Evolutionary conservation across 2,113 vertebrate genomes (phyloP).

Genomic region (Sminthopsis crassicaudata): DNA sequence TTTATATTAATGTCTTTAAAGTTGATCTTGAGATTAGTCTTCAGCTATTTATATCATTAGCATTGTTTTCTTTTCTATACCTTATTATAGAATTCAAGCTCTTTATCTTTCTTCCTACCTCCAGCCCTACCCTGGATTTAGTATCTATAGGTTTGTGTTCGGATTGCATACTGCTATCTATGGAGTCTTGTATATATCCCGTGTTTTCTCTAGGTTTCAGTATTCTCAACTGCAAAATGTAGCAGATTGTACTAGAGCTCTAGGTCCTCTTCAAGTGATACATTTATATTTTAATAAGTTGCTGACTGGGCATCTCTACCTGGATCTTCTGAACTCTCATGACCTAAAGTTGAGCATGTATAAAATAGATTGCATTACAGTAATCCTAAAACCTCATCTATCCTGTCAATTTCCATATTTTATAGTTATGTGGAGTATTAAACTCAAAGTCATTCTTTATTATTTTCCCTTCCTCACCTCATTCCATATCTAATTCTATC

Average conservation of each 20-base stretch:
- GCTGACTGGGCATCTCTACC: background rate
- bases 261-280: background rate
- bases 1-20: background rate
- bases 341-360: background rate
- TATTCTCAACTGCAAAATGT: background rate
- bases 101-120: background rate
- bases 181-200: background rate
- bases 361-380: background rate
- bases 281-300: background rate
- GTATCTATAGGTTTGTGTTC: background rate
- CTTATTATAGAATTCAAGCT: background rate
- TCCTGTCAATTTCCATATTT: background rate
- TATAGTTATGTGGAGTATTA: background rate
- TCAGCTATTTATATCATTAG: background rate
- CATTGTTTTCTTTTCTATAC: background rate
- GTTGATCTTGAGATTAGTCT: background rate
- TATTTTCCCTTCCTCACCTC: too few relatives aligned
- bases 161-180: background rate
- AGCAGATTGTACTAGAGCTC: background rate
- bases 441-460: too few relatives aligned
- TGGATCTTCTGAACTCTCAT: background rate
- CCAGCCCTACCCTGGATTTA: background rate
- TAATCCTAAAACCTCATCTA: background rate
- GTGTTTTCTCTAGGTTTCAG: background rate
- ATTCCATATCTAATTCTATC: too few relatives aligned